A percentile compares a stretch with the other conserved stretches of the same genome.
Evolutionary conservation across 2,797 vertebrate species (phyloP).

Genomic region (Vipera ursinii): DNA sequence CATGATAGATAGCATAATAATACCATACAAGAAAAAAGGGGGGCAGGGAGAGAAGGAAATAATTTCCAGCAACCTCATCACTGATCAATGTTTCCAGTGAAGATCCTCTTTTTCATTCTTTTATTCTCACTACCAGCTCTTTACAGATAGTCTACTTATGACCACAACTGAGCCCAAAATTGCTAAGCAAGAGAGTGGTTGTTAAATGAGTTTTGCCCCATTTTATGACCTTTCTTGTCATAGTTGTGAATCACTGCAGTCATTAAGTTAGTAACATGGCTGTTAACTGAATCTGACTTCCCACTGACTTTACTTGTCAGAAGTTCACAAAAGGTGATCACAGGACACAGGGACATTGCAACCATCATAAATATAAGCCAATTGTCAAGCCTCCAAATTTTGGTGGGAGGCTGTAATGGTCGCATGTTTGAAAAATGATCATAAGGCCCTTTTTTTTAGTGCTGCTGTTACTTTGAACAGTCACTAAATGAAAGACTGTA

Average conservation of each 20-base stretch:
- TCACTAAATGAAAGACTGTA: background rate
- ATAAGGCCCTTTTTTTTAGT: background rate
- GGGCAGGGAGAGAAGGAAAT: background rate
- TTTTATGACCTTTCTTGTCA: background rate
- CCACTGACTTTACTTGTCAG: background rate
- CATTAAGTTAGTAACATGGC: background rate
- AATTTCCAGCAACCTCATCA: background rate
- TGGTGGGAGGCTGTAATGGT: background rate
- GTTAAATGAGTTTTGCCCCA: background rate
- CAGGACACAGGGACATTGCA: background rate
- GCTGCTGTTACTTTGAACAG: background rate
- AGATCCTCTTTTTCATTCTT: background rate
- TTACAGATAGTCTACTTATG: background rate
- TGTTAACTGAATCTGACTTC: background rate
- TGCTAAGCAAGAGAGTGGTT: background rate
- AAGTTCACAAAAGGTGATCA: background rate
- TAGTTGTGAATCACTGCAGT: background rate
- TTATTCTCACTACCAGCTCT: background rate
- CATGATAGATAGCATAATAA: background rate
- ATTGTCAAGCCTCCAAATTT: background rate
- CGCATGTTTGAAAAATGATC: background rate
- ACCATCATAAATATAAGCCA: background rate
- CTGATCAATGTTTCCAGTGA: background rate
- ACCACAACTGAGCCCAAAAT: background rate
- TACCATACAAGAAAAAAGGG: background rate